Conservation (phyloP, 2,113 vertebrate genomes). For the Elephantulus edwardii region DNA sequence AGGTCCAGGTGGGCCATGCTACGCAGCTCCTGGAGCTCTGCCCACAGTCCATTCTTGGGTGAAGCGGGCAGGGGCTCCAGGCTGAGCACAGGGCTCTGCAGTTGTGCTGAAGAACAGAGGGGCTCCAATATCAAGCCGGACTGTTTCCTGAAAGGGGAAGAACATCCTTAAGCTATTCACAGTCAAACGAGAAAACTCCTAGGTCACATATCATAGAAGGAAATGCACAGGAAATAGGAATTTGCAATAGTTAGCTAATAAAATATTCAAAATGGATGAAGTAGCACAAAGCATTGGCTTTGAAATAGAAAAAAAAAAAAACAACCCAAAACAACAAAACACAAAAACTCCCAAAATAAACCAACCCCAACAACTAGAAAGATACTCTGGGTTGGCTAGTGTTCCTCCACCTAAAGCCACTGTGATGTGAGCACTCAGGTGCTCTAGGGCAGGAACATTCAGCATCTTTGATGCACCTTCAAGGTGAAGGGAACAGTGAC, state of each 20-base stretch:
- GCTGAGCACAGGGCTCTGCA: neutral
- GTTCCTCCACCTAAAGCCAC: no score
- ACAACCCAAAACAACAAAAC: no score
- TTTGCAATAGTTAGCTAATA: neutral
- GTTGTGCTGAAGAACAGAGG: no score
- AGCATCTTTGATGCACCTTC: no score
- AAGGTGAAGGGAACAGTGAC: no score
- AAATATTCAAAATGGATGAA: neutral
- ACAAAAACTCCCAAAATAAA: no score
- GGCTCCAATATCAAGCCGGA: neutral
- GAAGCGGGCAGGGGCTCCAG: no score
- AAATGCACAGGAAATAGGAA: neutral
- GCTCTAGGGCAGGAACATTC: no score
- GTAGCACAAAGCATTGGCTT: neutral
- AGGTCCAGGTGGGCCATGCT: accelerated
- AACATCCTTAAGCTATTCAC: neutral
- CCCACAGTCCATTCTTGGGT: no score
- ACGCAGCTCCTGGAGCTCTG: accelerated
- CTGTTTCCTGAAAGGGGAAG: neutral
- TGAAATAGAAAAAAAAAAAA: neutral
- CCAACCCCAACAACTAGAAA: no score
- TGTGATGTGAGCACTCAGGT: no score
- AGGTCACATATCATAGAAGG: neutral
- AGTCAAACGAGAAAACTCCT: neutral
- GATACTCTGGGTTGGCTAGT: no score